phyloP scores from a whole-genome alignment of 2,113 vertebrate species.

The Cervus canadensis region DNA sequence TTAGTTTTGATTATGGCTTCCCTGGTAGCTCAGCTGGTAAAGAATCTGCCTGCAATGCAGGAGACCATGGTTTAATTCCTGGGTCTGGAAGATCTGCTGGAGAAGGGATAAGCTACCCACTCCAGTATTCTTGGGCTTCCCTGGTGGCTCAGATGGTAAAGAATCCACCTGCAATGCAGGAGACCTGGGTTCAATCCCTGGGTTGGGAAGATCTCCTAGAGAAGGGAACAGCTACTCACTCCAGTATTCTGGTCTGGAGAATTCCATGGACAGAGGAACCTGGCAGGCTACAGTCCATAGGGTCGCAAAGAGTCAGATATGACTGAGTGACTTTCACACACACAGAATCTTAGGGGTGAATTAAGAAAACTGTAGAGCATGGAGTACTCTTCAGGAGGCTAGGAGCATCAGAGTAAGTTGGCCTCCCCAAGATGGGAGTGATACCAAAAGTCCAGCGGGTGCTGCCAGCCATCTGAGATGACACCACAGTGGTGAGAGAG shows the following conservation, averaged over 20 bases:
- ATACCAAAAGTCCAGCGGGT: not conserved
- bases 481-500: not conserved
- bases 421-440: not conserved
- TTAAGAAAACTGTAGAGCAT: not conserved
- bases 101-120: not conserved
- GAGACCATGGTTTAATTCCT: not conserved
- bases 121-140: not conserved
- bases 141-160: not conserved
- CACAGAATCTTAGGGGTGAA: not conserved
- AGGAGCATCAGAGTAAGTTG: not conserved
- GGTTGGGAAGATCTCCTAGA: not conserved
- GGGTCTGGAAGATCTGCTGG: not conserved
- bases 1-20: not conserved
- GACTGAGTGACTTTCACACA: not conserved
- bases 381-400: not conserved
- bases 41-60: not conserved
- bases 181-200: not conserved
- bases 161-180: not conserved
- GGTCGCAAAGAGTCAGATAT: not conserved
- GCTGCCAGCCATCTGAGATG: not conserved
- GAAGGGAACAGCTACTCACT: not conserved
- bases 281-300: not conserved
- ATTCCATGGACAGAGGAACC: not conserved
- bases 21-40: not conserved
- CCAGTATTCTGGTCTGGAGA: not conserved